Evolutionary conservation across 2,113 vertebrate species (phyloP).

Genomic region (Fregetta grallaria): DNA sequence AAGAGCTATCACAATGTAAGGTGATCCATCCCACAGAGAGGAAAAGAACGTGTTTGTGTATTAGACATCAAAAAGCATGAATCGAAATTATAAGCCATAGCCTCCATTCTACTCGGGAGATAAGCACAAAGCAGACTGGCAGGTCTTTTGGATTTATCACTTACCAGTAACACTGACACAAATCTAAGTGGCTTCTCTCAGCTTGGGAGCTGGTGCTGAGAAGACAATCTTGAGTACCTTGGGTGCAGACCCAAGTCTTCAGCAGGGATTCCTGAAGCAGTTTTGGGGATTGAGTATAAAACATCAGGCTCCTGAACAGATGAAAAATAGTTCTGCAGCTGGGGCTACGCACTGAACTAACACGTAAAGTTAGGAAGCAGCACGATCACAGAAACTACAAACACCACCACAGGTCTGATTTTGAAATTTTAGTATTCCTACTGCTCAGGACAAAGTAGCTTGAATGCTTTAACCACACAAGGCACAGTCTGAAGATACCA

Average conservation of each 20-base stretch:
- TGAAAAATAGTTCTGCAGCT: background rate
- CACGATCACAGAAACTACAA: background rate
- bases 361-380: background rate
- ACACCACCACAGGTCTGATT: background rate
- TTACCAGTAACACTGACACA: background rate
- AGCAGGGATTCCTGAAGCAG: background rate
- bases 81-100: background rate
- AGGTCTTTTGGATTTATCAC: background rate
- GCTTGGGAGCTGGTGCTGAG: background rate
- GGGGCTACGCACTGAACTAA: background rate
- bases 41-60: background rate
- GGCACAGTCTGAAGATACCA: background rate
- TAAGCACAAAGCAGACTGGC: background rate
- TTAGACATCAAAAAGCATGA: background rate
- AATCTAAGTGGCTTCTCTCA: background rate
- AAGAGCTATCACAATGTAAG: background rate
- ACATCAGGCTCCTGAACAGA: background rate
- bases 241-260: background rate
- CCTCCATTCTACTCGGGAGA: background rate
- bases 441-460: background rate
- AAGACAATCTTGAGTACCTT: background rate
- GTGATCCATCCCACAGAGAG: background rate
- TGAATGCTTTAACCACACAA: background rate
- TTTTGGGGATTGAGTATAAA: background rate
- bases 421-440: background rate